Percentiles rank a stretch among this genome's conserved stretches.
These are phyloP conservation scores for Desmodus rotundus DNA, from an alignment of 2,113 vertebrate species.

Conservation along the genomic window DNA sequence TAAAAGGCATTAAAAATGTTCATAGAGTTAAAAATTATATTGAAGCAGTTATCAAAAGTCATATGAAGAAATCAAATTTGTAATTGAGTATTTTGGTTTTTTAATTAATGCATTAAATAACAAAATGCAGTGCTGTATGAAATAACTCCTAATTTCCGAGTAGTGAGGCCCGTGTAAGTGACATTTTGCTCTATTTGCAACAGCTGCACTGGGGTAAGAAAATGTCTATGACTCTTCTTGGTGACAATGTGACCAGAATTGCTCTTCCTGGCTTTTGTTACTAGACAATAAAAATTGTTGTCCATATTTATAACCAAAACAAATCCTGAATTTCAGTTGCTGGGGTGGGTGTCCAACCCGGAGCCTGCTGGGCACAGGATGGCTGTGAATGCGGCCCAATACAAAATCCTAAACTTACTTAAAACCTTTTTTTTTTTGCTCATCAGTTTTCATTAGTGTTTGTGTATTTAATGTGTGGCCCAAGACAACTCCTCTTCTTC, in stretches of 20 bases:
- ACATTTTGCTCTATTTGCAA: neutral
- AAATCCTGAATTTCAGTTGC: neutral
- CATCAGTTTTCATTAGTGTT: too few species aligned
- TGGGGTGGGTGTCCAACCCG: too few species aligned
- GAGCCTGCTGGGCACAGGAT: too few species aligned
- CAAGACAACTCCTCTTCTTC: too few species aligned
- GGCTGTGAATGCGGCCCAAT: too few species aligned
- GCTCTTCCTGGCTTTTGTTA: neutral
- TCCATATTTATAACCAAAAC: neutral
- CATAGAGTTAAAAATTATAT: neutral
- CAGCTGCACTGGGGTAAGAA: neutral
- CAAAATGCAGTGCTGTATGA: neutral
- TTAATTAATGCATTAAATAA: neutral
- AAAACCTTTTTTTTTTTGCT: too few species aligned
- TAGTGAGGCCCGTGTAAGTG: neutral
- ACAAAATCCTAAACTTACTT: too few species aligned
- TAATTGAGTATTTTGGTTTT: neutral
- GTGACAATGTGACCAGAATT: neutral
- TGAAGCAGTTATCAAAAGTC: neutral
- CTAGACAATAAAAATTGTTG: neutral
- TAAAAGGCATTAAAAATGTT: neutral
- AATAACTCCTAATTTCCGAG: neutral
- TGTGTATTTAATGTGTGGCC: too few species aligned
- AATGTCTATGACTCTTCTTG: neutral
- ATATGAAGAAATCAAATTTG: neutral